A percentile compares a stretch with the other conserved stretches of the same genome.
These are phyloP conservation scores for Idaea straminata DNA, from an alignment of 2,888 invertebrate species.

Conservation along the genomic window DNA sequence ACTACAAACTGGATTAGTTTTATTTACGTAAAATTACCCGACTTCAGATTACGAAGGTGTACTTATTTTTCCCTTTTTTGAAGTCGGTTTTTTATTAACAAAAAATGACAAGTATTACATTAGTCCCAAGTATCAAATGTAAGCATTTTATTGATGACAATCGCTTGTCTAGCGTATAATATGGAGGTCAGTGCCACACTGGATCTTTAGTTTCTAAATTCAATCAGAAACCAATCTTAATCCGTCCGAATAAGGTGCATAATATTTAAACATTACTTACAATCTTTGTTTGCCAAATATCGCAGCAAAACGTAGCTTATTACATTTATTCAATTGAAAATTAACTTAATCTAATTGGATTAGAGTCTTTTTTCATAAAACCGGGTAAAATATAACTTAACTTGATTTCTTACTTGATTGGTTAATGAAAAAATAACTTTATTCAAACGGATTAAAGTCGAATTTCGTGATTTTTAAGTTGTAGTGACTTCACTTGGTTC, in stretches of 20 bases:
- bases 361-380: not conserved
- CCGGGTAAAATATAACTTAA: not conserved
- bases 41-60: no score
- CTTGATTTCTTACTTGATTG: not conserved
- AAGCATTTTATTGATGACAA: no score
- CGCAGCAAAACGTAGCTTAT: not conserved
- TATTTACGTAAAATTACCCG: no score
- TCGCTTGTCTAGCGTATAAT: no score
- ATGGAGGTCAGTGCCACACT: no score
- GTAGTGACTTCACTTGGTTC: not conserved
- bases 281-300: not conserved
- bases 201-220: not conserved
- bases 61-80: no score
- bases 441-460: not conserved
- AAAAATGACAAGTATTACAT: no score
- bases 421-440: not conserved
- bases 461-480: not conserved
- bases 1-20: no score
- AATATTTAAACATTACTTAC: not conserved
- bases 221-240: not conserved
- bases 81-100: no score
- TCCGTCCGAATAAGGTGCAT: not conserved
- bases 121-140: no score
- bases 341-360: not conserved
- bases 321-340: not conserved